Percentiles rank a stretch among this genome's conserved stretches.
phyloP scores from a whole-genome alignment of 2,113 vertebrate genomes.

The Tauraco erythrolophus region DNA sequence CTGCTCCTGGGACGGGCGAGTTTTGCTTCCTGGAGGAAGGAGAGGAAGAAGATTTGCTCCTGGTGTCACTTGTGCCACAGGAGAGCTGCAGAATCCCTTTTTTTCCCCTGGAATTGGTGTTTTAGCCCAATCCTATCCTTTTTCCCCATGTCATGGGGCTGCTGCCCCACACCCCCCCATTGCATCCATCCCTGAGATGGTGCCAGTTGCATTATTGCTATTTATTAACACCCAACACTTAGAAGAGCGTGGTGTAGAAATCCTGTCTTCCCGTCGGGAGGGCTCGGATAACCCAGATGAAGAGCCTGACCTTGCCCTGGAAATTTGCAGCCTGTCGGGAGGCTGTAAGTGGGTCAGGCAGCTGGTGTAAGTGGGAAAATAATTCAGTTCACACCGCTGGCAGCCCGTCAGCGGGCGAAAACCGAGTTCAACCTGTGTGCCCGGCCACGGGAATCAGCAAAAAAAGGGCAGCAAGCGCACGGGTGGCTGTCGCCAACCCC shows the following conservation, averaged over 20 bases:
- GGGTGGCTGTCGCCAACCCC: neutral
- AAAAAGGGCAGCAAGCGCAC: neutral
- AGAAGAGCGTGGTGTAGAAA: rapidly evolving
- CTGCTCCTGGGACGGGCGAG: neutral
- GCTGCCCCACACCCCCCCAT: rapidly evolving
- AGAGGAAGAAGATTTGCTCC: neutral
- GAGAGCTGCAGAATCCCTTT: neutral
- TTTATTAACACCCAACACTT: rapidly evolving
- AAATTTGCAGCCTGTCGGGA: neutral
- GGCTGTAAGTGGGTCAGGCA: neutral
- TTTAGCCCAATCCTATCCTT: neutral
- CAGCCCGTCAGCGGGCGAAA: neutral
- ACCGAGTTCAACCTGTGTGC: rapidly evolving
- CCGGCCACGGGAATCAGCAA: neutral
- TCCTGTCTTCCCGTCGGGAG: rapidly evolving
- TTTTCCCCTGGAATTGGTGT: neutral
- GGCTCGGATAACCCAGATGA: neutral
- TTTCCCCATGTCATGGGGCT: rapidly evolving
- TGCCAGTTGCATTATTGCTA: rapidly evolving
- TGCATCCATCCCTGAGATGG: neutral
- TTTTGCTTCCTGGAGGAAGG: neutral
- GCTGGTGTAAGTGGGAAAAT: neutral
- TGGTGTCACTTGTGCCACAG: rapidly evolving
- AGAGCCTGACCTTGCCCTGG: neutral
- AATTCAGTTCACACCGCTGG: neutral